Percentiles rank a stretch among this genome's conserved stretches.
phyloP scores from a whole-genome alignment of 2,888 invertebrate genomes.

The Pimpla rufipes region DNA sequence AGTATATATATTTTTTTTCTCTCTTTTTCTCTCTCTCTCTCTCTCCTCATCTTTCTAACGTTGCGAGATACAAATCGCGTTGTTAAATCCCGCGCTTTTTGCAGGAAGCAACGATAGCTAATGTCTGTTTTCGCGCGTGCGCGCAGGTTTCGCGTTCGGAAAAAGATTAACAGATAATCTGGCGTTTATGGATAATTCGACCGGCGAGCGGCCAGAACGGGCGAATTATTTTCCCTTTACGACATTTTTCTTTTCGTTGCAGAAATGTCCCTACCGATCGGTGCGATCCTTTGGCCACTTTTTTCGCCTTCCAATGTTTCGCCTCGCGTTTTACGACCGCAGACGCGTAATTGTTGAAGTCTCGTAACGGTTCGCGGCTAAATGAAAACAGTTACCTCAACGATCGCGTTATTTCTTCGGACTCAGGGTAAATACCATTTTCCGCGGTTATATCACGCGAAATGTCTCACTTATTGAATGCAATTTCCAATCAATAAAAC shows the following conservation, averaged over 20 bases:
- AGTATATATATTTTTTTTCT: no score
- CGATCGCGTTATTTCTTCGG: constrained; percentile 24
- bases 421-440: constrained; percentile 16
- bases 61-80: constrained; percentile 26
- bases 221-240: constrained; percentile 53
- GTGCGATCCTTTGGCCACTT: neutral
- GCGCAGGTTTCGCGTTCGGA: neutral
- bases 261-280: constrained; percentile 34
- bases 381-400: constrained; percentile 41
- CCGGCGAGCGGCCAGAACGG: neutral
- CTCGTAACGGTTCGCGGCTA: constrained; percentile 21
- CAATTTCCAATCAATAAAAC: neutral
- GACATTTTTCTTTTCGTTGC: neutral
- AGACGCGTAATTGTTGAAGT: constrained; percentile 29
- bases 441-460: constrained; percentile 33
- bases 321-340: constrained; percentile 36
- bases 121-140: constrained; percentile 24
- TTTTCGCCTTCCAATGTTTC: neutral
- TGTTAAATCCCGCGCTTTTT: constrained; percentile 19
- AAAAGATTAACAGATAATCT: constrained; percentile 34
- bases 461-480: constrained; percentile 31
- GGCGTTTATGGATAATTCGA: constrained; percentile 41
- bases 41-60: constrained; percentile 21
- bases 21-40: neutral
- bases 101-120: constrained; percentile 21